Conservation (phyloP, 2,888 invertebrate genomes). For the Hirtodrosophila duncani region DNA sequence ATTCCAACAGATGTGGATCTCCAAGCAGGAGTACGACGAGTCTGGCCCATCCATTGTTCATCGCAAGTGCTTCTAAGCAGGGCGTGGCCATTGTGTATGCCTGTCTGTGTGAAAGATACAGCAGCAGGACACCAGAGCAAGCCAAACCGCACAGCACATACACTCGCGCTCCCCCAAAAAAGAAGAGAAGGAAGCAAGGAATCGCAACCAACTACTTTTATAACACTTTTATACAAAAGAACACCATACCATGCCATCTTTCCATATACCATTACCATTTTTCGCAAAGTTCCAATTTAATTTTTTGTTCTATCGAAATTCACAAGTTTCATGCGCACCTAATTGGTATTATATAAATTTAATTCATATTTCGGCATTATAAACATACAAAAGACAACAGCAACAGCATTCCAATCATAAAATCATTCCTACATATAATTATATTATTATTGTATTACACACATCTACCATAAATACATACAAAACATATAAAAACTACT, state of each 20-base stretch:
- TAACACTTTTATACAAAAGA: no score
- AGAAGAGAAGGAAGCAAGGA: no score
- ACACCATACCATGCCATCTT: conserved; percentile 12
- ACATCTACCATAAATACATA: conserved; percentile 27
- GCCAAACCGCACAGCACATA: no score
- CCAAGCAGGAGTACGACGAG: conserved; percentile 98
- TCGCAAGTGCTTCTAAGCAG: conserved; percentile 96
- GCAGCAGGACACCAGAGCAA: no score
- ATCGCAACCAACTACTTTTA: no score
- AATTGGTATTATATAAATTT: conserved; percentile 43
- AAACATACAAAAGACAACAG: conserved; percentile 18
- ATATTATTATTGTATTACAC: conserved; percentile 35
- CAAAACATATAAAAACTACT: conserved; percentile 28
- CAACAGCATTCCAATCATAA: no score
- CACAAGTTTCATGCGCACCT: conserved; percentile 46
- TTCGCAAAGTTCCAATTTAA: conserved; percentile 33
- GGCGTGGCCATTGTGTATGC: conserved; percentile 37
- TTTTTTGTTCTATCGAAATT: conserved; percentile 57
- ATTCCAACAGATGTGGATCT: conserved; percentile 98
- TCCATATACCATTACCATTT: conserved; percentile 12
- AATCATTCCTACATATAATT: conserved; percentile 32
- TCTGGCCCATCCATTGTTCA: conserved; percentile 97
- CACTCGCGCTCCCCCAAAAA: no score
- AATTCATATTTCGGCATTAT: conserved; percentile 52
- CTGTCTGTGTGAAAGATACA: conserved; percentile 25